Base-by-base conservation (phyloP, 2,888 invertebrate species). In the Drosophila silvestris region DNA sequence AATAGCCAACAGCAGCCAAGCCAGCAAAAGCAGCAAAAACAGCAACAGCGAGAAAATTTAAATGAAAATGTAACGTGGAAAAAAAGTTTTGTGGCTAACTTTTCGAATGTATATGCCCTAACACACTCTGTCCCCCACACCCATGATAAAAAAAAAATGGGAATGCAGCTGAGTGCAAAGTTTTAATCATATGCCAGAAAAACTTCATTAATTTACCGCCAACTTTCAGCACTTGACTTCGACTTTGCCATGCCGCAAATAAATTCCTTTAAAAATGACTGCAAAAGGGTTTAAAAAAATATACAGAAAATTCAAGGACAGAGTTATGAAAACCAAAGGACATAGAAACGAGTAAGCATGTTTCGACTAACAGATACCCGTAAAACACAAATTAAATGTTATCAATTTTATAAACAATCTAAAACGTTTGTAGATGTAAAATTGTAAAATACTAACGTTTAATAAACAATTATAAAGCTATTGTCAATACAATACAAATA, bases 161-260 rank as follows among this genome's bases (percentile, higher is more conserved):
- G 68, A 65, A 54, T 69, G 70, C 56, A 68, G 74, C 71, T 83
- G 54, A 85, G 70, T 72, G 84, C 66, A 89, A 89, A 85, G 89
- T 85, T 85, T 86, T 86, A 85, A 89, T 89, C 85, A 82, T 79
- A 83, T 82, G 79, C 83, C 78, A 53, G 77, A 56, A 74, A 70
- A 75, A 83, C 78, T 86, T 85, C 78, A 89, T 85, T 85, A 83
- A 89, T 89, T 86, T 85, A 73, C 84, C 47, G 57, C 65, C 72
- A 86, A 83, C 77, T 85, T 74, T 64, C 63, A 59, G 53, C 74
- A 77, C 75, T 85, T 77, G 85, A 71, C 85, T 80, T 54, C 62
- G 39, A 60, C 79, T 41, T 63, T 66, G 50, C 69, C 69, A 44
- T 28, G 54, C 39, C 35, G 65, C 54, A 70, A 73, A 81, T 83